Conservation (phyloP, 2,888 invertebrate species). For the Furcula furcula region DNA sequence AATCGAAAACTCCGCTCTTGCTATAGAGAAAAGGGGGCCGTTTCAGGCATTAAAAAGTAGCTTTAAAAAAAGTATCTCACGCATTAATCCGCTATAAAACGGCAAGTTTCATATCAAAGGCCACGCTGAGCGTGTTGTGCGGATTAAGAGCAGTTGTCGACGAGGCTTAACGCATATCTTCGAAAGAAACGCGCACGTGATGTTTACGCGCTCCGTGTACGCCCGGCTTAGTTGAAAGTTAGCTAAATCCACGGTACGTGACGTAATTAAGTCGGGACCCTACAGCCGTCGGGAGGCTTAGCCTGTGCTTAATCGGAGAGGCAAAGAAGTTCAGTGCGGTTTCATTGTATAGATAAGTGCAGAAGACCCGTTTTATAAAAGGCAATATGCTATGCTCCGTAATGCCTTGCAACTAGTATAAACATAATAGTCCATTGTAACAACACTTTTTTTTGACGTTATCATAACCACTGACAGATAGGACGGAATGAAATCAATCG, state of each 20-base stretch:
- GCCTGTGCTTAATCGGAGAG: constrained; percentile 10
- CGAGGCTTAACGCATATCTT: constrained; percentile 60
- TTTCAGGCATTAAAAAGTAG: too few relatives aligned
- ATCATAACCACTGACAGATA: too few relatives aligned
- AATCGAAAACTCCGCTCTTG: too few relatives aligned
- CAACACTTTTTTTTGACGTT: too few relatives aligned
- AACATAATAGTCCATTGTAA: too few relatives aligned
- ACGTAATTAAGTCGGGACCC: constrained; percentile 56
- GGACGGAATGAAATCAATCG: too few relatives aligned
- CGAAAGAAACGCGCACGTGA: constrained; percentile 54
- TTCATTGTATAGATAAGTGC: too few relatives aligned
- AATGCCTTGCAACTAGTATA: too few relatives aligned
- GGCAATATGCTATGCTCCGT: too few relatives aligned
- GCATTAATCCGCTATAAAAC: constrained; percentile 28
- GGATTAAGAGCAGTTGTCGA: constrained; percentile 54
- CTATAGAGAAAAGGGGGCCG: too few relatives aligned
- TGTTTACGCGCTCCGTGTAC: constrained; percentile 53
- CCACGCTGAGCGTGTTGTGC: constrained; percentile 21
- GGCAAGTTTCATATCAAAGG: constrained; percentile 30
- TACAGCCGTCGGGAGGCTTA: constrained; percentile 26
- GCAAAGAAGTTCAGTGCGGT: constrained; percentile 29
- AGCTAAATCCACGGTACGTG: constrained; percentile 62
- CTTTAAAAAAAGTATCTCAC: too few relatives aligned
- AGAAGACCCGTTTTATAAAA: too few relatives aligned
- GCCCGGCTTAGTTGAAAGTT: constrained; percentile 48